phyloP scores from a whole-genome alignment of 2,888 invertebrate genomes.

The Yponomeuta evonymella region DNA sequence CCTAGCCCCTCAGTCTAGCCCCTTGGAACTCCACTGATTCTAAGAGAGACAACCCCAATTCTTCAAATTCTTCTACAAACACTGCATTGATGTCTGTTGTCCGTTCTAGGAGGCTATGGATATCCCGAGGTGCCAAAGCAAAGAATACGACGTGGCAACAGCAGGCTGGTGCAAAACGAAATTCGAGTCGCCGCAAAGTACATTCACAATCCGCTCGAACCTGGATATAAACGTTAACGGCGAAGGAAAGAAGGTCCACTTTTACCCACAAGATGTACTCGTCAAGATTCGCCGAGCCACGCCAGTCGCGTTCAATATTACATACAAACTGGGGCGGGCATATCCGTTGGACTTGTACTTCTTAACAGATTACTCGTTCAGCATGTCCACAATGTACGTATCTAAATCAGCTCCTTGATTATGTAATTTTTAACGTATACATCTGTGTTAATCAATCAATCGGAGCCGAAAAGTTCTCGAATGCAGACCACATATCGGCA shows the following conservation, averaged over 20 bases:
- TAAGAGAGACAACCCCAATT: too few relatives aligned
- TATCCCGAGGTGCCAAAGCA: neutral
- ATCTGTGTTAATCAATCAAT: neutral
- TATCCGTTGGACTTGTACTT: conserved; percentile 91
- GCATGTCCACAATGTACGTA: conserved; percentile 77
- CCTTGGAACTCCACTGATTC: too few relatives aligned
- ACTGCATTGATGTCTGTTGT: too few relatives aligned
- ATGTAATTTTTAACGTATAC: neutral
- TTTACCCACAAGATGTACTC: conserved; percentile 73
- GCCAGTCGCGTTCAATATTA: conserved; percentile 48
- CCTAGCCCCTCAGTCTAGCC: too few relatives aligned
- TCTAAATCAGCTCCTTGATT: neutral
- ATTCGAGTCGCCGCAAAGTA: neutral
- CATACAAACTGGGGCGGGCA: conserved; percentile 80
- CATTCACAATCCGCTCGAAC: neutral
- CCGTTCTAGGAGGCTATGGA: too few relatives aligned
- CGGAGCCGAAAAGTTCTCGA: too few relatives aligned
- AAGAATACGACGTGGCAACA: neutral
- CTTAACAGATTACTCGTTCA: conserved; percentile 85
- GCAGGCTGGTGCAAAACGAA: neutral
- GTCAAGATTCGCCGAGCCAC: conserved; percentile 69
- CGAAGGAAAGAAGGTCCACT: conserved; percentile 44
- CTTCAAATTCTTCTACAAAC: too few relatives aligned
- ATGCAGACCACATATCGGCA: too few relatives aligned
- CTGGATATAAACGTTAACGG: neutral